A percentile compares a stretch with the other conserved stretches of the same genome.
phyloP scores from a whole-genome alignment of 2,113 vertebrate species.

The Lamprotornis superbus region DNA sequence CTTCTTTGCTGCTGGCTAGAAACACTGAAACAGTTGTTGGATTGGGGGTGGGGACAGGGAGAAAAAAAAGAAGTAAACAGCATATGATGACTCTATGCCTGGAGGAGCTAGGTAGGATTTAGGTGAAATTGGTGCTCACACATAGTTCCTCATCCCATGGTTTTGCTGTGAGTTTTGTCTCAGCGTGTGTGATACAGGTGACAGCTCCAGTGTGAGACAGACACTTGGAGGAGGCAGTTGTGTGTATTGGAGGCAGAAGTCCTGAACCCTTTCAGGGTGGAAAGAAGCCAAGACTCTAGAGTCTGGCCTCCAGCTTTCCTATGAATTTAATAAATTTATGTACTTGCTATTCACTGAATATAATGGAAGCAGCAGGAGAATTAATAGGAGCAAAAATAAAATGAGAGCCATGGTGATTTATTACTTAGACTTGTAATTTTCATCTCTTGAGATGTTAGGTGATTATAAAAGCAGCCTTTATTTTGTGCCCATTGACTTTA shows the following conservation, averaged over 20 bases:
- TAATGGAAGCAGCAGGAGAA: not conserved
- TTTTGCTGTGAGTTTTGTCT: not conserved
- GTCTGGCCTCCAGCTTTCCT: not conserved
- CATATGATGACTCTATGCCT: accelerated
- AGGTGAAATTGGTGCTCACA: accelerated
- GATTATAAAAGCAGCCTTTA: conserved; percentile 9
- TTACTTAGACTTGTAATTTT: conserved; percentile 13
- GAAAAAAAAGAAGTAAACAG: not conserved
- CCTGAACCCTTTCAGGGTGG: not conserved
- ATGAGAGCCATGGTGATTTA: not conserved
- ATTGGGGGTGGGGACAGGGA: not conserved
- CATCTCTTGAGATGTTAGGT: not conserved
- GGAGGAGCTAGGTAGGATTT: not conserved
- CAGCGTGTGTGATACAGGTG: accelerated
- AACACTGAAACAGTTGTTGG: not conserved
- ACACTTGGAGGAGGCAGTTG: not conserved
- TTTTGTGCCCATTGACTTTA: not conserved
- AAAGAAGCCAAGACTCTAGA: not conserved
- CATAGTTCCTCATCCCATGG: accelerated
- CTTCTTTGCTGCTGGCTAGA: not conserved
- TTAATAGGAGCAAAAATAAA: not conserved
- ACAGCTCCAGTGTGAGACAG: not conserved
- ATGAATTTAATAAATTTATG: not conserved
- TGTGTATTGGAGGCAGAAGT: not conserved
- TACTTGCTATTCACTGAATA: not conserved